Evolutionary conservation across 2,113 vertebrate genomes (phyloP), one percentile per base, ranked within the genome.

Genomic region (Thalassoma bifasciatum): DNA sequence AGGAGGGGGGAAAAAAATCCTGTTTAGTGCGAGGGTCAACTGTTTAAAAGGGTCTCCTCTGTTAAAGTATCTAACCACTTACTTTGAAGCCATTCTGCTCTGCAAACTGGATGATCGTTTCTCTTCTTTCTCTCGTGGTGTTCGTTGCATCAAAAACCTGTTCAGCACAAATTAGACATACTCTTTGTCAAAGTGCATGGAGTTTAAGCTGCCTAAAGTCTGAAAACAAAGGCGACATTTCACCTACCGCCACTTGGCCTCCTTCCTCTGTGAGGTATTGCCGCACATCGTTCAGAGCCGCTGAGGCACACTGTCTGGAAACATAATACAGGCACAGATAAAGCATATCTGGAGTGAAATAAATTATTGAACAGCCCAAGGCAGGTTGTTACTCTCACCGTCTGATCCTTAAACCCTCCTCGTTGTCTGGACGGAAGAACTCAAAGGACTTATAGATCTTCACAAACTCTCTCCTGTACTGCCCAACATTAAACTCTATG

Each of bases 91-190:
- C 96, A 21, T 99, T 98, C 92, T 97, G 96, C 78, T 99, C 96
- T 3, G 97, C 95, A 87, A 99, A 99, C 70, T 95, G 95, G 66
- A 95, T 93, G 88, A 99, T 99, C 40, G 96, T 98, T 30, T 96
- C 95, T 83, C 98, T 94, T 4, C 98, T 93, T 83, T 99, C 98
- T 75, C 98, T 93, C 50, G 98, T 99, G 1, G 98, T 99, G 86
- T 99, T 99, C 40, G 98, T 99, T 34, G 98, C 98, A 93, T 99
- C 98, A 72, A 99, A 99, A 66, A 99, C 98, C 98, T 99, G 88
- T 11, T 14, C 0, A 47, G 23, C 10, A 66, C 14, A 21, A 49
- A 36, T n/a, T 19, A 46, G 47, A 23, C 36, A 14, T 1, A 0
- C 12, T 10, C 30, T 14, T 30, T 5, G 34, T 16, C n/a, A 17